phyloP scores from a whole-genome alignment of 2,888 invertebrate species.

The Lasioglossum pauxillum region DNA sequence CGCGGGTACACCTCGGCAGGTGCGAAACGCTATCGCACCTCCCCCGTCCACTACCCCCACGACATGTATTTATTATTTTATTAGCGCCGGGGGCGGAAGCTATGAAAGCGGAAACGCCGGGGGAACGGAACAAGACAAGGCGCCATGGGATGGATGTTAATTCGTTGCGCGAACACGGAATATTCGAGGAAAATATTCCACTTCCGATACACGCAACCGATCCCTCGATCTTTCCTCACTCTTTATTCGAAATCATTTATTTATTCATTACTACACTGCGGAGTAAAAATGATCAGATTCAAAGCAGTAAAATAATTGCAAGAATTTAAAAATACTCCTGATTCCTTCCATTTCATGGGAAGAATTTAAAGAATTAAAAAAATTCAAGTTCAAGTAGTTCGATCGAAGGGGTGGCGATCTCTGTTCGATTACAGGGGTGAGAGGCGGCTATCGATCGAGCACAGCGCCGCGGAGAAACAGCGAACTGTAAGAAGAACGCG shows the following conservation, averaged over 20 bases:
- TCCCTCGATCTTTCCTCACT: neutral
- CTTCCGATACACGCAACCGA: neutral
- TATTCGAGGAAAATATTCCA: neutral
- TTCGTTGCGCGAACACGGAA: slow-evolving; percentile 16
- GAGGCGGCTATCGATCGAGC: slow-evolving; percentile 5
- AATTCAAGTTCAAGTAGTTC: neutral
- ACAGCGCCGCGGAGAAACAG: slow-evolving; percentile 21
- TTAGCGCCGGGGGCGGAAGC: slow-evolving; percentile 60
- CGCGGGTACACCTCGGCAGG: slow-evolving; percentile 64
- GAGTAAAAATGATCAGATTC: neutral
- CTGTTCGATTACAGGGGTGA: neutral
- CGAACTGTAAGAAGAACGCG: slow-evolving; percentile 30
- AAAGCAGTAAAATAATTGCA: too few species aligned
- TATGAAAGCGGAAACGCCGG: slow-evolving; percentile 44
- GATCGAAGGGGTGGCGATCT: neutral
- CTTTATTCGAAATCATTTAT: neutral
- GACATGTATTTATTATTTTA: slow-evolving; percentile 75
- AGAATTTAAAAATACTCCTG: too few species aligned
- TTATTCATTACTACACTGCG: neutral
- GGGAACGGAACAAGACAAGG: slow-evolving; percentile 46
- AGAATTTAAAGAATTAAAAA: neutral
- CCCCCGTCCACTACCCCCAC: slow-evolving; percentile 45
- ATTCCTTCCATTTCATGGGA: neutral
- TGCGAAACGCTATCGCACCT: slow-evolving; percentile 67
- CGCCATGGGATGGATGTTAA: slow-evolving; percentile 37